Evolutionary conservation across 2,888 invertebrate species (phyloP).

Genomic region (Melangyna quadrimaculata): DNA sequence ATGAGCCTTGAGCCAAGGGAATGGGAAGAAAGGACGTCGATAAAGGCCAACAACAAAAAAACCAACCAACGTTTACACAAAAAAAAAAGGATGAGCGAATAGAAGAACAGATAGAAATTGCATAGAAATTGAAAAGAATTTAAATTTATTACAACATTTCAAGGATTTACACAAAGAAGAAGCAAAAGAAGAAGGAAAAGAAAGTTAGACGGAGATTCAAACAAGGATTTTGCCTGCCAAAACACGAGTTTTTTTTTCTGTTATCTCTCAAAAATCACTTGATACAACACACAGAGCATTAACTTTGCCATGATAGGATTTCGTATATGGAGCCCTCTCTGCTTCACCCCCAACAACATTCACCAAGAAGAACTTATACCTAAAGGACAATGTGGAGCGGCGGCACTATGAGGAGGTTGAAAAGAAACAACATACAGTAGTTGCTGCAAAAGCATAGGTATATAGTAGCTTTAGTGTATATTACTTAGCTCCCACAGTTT

Average conservation of each 20-base stretch:
- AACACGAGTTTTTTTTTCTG: conserved; percentile 30
- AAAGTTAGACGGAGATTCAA: conserved; percentile 5
- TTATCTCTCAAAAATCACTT: conserved; percentile 43
- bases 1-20: conserved; percentile 19
- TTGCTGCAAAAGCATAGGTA: background rate
- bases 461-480: conserved; percentile 18
- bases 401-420: background rate
- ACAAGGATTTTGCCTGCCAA: conserved; percentile 60
- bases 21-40: conserved; percentile 24
- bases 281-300: conserved; percentile 43
- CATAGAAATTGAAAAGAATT: conserved; percentile 56
- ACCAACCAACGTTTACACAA: conserved; percentile 14
- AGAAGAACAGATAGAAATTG: conserved; percentile 16
- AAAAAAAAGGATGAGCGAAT: conserved; percentile 21
- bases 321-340: background rate
- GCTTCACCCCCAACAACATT: background rate
- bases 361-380: background rate
- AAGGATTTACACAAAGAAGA: background rate
- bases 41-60: background rate
- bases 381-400: background rate
- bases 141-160: conserved; percentile 65
- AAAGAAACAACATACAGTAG: background rate
- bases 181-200: background rate
- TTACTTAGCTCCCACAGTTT: background rate
- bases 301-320: conserved; percentile 42